Evolutionary conservation across 2,113 vertebrate genomes (phyloP).

Genomic region (Thamnaconus septentrionalis): DNA sequence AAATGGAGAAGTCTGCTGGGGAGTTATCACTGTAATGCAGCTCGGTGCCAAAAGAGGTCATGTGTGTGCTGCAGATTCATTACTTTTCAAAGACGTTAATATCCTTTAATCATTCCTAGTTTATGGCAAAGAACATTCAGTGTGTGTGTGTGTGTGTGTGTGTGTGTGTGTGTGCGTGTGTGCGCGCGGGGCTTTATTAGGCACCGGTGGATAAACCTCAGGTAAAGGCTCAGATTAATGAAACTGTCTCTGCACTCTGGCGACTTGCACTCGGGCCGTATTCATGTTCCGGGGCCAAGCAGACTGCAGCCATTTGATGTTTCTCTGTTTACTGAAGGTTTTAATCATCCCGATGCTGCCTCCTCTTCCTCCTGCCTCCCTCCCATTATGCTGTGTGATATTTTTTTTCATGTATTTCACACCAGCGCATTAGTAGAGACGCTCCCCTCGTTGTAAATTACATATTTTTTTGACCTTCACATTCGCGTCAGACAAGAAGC

Average conservation of each 20-base stretch:
- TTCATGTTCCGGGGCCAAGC: no score
- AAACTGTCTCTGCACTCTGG: background rate
- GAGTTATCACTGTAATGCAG: slow-evolving; percentile 63
- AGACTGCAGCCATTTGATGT: background rate
- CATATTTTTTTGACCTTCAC: no score
- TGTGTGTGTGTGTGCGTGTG: no score
- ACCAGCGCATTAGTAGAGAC: no score
- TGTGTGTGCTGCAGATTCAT: slow-evolving; percentile 70
- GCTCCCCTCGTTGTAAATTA: no score
- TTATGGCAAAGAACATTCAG: slow-evolving; percentile 26
- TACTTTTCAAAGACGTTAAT: slow-evolving; percentile 58
- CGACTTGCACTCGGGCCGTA: no score
- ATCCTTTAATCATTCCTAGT: slow-evolving; percentile 58
- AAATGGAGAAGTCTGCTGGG: slow-evolving; percentile 9
- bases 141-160: no score
- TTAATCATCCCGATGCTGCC: slow-evolving; percentile 9
- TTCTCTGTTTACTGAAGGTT: background rate
- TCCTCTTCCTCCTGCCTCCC: background rate
- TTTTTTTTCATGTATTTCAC: no score
- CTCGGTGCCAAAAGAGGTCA: slow-evolving; percentile 71
- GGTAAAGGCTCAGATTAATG: slow-evolving; percentile 53
- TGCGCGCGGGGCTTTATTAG: slow-evolving; percentile 48
- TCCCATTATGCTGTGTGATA: no score
- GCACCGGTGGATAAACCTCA: slow-evolving; percentile 43
- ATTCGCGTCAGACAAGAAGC: no score